Base-by-base conservation (phyloP, 1,140 invertebrate species). In the Pseudomyrmex dendroicus region DNA sequence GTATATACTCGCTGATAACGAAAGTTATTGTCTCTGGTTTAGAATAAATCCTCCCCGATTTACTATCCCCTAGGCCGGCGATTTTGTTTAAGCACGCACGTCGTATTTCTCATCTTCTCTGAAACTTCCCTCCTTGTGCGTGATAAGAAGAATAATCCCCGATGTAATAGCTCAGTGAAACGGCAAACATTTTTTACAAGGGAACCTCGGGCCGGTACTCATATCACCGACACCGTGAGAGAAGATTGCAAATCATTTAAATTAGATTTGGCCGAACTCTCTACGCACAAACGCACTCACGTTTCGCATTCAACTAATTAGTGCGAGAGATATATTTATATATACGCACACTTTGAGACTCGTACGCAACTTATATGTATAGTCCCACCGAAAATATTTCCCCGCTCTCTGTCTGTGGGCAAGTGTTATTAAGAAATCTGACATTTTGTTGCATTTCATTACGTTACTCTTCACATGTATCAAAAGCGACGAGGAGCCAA, bases 81-180 rank as follows among this genome's bases (percentile, higher is more conserved):
- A 87, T 87, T 86, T 86, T 87, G 62, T 86, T 70, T 22, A 13
- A 66, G 62, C 86, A 87, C 82, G 86, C 85, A 63, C 85, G 63
- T 73, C 35, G 44, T 76, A 72, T 83, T 78, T 78, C n/a, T 50
- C 57, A 66, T 52, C 20, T 54, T 20, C 7, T 20, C 35, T 35
- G 35, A 12, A 46, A 10, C 61, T 35, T 52, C 66, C 44, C 76
- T 67, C 12, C 25, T 35, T 67, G 61, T 59, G 76, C 66, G 66
- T 44, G 76, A 72, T 80, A 80, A 72, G 76, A 80, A 80, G 86
- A 84, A 87, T 84, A 87, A 84, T 86, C 84, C 46, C 25, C 57
- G 62, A 78, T 86, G 76, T 72, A 83, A 80, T 86, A 52, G 85
- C 46, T 20, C 56, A 50, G 35, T 10, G 35, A 74, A 59, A 35